Percentiles rank a stretch among this genome's conserved stretches.
These are phyloP conservation scores for Priocnemis perturbator DNA, from an alignment of 2,888 invertebrate genomes.

Conservation along the genomic window DNA sequence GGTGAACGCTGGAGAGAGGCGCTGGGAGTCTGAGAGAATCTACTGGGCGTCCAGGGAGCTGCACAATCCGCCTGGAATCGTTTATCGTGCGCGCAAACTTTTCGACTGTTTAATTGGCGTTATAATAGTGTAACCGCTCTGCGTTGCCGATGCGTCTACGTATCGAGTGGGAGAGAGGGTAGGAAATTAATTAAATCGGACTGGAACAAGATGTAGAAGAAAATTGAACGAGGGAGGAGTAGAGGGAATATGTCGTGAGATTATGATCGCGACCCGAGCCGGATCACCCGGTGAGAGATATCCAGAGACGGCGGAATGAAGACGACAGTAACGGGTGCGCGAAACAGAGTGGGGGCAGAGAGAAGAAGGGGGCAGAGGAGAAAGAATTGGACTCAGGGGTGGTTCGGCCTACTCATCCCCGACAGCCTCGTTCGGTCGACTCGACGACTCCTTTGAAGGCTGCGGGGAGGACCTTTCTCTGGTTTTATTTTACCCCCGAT, in stretches of 20 bases:
- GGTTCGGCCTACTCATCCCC: conserved; percentile 29
- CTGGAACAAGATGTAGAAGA: too few relatives aligned
- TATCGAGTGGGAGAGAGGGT: too few relatives aligned
- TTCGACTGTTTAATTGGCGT: too few relatives aligned
- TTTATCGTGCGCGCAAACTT: too few relatives aligned
- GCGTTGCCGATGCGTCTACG: too few relatives aligned
- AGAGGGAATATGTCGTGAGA: too few relatives aligned
- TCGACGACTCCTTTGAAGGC: conserved; percentile 38
- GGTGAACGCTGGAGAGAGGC: background rate
- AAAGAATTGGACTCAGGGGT: conserved; percentile 11
- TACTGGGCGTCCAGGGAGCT: background rate
- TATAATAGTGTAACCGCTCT: too few relatives aligned
- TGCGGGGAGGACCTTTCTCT: conserved; percentile 25
- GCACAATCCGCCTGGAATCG: too few relatives aligned
- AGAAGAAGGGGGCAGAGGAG: background rate
- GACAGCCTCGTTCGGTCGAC: conserved; percentile 1
- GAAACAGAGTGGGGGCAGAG: background rate
- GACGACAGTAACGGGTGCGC: background rate
- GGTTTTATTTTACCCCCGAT: conserved; percentile 49
- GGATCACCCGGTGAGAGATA: too few relatives aligned
- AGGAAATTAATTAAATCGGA: too few relatives aligned
- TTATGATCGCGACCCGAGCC: too few relatives aligned
- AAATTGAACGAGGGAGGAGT: too few relatives aligned
- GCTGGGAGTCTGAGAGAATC: background rate
- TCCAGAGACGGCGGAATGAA: background rate